Percentiles rank a stretch among this genome's conserved stretches.
Conservation (phyloP, 30 jellyfish, hydroid and myxozoan species). For the Cassiopea andromeda region DNA sequence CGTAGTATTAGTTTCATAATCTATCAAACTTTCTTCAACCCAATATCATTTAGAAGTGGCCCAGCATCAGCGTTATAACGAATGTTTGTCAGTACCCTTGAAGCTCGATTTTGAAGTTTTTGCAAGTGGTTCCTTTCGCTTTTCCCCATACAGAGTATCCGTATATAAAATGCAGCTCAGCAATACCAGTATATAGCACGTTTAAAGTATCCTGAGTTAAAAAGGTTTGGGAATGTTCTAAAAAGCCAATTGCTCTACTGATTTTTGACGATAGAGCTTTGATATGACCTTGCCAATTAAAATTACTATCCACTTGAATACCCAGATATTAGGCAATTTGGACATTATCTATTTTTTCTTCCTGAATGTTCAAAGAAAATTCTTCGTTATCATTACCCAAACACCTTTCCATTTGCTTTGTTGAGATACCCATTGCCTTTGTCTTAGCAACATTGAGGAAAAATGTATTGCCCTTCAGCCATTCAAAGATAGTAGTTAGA, state of each 20-base stretch:
- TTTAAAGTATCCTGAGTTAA: background rate
- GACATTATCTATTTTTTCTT: conserved; percentile 9
- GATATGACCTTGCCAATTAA: background rate
- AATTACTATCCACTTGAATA: background rate
- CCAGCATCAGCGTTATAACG: no score
- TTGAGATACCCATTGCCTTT: no score
- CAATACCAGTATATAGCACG: background rate
- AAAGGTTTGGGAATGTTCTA: background rate
- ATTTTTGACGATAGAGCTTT: conserved; percentile 1
- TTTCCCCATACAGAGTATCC: background rate
- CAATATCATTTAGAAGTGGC: no score
- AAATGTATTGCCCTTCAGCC: no score
- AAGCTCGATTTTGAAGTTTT: background rate
- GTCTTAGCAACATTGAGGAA: no score
- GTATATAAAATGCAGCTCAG: background rate
- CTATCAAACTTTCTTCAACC: no score
- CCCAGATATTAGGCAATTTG: background rate
- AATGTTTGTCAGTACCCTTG: no score
- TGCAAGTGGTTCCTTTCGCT: background rate
- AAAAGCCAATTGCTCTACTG: background rate
- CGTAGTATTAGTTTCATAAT: no score
- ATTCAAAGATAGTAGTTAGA: no score
- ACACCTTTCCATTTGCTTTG: no score
- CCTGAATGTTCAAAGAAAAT: background rate
- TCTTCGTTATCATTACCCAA: background rate